Conservation (phyloP, 1,140 invertebrate genomes). For the Drosophila nasuta region DNA sequence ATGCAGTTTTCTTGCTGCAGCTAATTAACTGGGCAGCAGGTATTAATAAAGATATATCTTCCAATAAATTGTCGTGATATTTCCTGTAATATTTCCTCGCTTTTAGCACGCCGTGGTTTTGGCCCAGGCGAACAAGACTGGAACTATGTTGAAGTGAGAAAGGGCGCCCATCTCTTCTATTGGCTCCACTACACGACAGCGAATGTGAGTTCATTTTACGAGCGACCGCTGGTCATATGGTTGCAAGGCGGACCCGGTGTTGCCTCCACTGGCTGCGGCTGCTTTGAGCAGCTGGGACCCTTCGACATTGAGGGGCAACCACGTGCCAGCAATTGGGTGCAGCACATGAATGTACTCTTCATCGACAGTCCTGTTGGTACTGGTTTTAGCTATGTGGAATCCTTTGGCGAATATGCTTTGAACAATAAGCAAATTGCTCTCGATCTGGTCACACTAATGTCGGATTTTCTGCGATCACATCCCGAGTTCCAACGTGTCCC, state of each 20-base stretch:
- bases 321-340: slow-evolving; percentile 92
- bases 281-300: too few relatives aligned
- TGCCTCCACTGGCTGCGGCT: too few relatives aligned
- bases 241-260: too few relatives aligned
- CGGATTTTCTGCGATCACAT: slow-evolving; percentile 87
- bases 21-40: not conserved
- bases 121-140: slow-evolving; percentile 87
- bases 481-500: slow-evolving; percentile 89
- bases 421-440: slow-evolving; percentile 90
- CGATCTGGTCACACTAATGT: slow-evolving; percentile 91
- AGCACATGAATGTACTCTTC: slow-evolving; percentile 92
- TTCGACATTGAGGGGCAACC: too few relatives aligned
- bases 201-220: too few relatives aligned
- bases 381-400: slow-evolving; percentile 93
- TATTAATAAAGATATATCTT: too few relatives aligned
- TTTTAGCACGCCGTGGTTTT: too few relatives aligned
- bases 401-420: slow-evolving; percentile 85
- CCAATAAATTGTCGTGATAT: too few relatives aligned
- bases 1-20: slow-evolving; percentile 39
- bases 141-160: slow-evolving; percentile 89
- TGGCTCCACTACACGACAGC: too few relatives aligned
- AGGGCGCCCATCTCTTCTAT: too few relatives aligned
- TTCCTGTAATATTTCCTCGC: too few relatives aligned
- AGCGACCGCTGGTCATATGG: too few relatives aligned
- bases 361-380: slow-evolving; percentile 96